Evolutionary conservation across 35 echinoderm and acorn worm species (phyloP).

Genomic region (Ophioderma brevispina): DNA sequence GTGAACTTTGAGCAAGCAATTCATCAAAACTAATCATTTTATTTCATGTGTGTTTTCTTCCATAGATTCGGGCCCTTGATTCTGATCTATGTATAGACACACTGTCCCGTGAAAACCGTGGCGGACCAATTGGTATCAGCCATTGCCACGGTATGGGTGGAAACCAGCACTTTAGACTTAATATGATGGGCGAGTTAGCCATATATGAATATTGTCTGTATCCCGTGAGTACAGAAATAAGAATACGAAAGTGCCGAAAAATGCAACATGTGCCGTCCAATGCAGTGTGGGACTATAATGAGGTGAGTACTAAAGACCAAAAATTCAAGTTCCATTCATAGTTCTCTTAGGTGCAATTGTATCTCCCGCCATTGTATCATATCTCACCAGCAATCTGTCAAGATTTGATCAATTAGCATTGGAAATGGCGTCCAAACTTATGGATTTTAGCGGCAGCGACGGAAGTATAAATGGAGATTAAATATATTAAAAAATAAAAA

Average conservation of each 20-base stretch:
- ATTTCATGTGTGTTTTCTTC: neutral
- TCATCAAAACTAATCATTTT: neutral
- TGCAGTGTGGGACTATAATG: conserved; percentile 56
- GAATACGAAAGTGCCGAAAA: neutral
- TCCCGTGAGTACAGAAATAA: neutral
- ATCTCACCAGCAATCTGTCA: no score
- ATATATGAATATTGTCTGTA: conserved; percentile 46
- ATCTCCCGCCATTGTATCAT: no score
- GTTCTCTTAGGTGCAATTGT: no score
- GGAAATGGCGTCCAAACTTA: no score
- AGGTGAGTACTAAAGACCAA: conserved; percentile 50
- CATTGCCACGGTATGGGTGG: conserved; percentile 71
- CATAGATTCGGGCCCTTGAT: conserved; percentile 53
- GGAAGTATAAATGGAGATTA: no score
- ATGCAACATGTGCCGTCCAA: neutral
- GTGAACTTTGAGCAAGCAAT: no score
- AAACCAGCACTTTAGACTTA: conserved; percentile 66
- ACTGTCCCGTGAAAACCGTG: conserved; percentile 20
- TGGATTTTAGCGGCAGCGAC: no score
- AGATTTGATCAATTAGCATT: no score
- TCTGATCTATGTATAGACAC: conserved; percentile 67
- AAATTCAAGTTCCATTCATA: no score
- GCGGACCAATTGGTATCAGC: conserved; percentile 31
- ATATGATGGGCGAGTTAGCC: conserved; percentile 30
- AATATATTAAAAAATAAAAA: no score